Conservation (phyloP, 2,888 invertebrate species). For the Ophonus ardosiacus region DNA sequence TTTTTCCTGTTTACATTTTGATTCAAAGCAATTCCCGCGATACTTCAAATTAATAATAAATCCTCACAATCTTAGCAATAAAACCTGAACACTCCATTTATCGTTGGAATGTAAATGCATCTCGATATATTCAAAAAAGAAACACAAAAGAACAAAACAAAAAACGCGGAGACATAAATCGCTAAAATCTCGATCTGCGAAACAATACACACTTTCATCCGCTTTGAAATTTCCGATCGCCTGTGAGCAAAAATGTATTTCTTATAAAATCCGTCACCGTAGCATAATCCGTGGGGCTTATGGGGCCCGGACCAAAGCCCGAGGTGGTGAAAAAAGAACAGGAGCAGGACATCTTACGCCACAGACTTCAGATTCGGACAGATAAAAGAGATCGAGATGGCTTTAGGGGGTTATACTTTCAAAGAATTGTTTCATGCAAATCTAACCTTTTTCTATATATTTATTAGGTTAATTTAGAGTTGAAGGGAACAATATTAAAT, state of each 20-base stretch:
- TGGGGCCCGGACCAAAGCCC: not conserved
- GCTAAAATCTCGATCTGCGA: slow-evolving; percentile 39
- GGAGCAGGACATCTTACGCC: slow-evolving; percentile 1
- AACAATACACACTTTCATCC: slow-evolving; percentile 48
- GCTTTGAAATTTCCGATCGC: slow-evolving; percentile 44
- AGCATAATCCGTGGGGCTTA: slow-evolving; percentile 20
- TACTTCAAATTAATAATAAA: slow-evolving; percentile 41
- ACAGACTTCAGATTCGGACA: slow-evolving; percentile 31
- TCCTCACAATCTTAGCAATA: slow-evolving; percentile 30
- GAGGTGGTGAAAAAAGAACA: not conserved
- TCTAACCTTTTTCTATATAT: not conserved
- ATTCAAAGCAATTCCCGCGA: not conserved
- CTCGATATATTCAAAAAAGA: slow-evolving; percentile 35
- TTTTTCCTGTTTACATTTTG: not conserved
- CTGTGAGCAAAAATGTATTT: slow-evolving; percentile 46
- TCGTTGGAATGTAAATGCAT: slow-evolving; percentile 42
- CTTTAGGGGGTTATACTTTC: slow-evolving; percentile 30
- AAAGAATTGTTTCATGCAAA: slow-evolving; percentile 38
- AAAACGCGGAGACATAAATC: slow-evolving; percentile 36
- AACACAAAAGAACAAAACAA: slow-evolving; percentile 34
- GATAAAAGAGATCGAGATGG: slow-evolving; percentile 33
- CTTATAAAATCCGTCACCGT: slow-evolving; percentile 45
- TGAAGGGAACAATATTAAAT: not conserved
- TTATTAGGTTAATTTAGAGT: slow-evolving; percentile 22
- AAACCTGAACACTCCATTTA: slow-evolving; percentile 33